Base-by-base conservation (phyloP, 2,888 invertebrate genomes). In the Falcaria lacertinaria region DNA sequence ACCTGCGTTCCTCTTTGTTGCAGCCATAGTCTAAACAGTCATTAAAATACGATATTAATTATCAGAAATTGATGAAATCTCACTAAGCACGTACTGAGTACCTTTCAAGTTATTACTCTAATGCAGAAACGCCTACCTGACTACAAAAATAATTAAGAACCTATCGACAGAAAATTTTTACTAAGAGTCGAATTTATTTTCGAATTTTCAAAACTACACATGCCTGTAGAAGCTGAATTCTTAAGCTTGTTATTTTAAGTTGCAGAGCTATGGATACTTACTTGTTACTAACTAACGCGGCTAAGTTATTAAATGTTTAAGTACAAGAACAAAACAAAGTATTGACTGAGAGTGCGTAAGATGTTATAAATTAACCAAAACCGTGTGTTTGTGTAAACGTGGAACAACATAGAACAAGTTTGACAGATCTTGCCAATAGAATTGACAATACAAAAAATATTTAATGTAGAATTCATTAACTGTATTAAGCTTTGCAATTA, bases 1-100 rank as follows among this genome's bases (percentile, higher is more conserved):
- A 54, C 98, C 98, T 49, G 98, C 97, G 84, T 98, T 98, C 71
- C 99, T 93, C 84, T 99, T 98, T 50, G 98, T 98, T 32, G 98
- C 98, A 55, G 98, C 98, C 98, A 99, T 99, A 50, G 99, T 99
- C 99, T 99, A 78, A 66, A 78, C 58, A 74, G 46, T 59, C 22
- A 37, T 37, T 7, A 15, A 37, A 14, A 37, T 7, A 25, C 13
- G 7, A 13, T 4, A 22, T 37, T 22, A 22, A 17, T 13, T 4
- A 3, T 19, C 14, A 22, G n/a, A 37, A 11, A 14, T 1, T 15
- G 14, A 15, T 15, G 13, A 6, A 22, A 15, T 17, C 22, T 22
- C 16, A 22, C 4, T 13, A 37, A 37, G 22, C 16, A 22, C 14
- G 16, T 25, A 22, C 22, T 37, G n/a, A 22, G 22, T 7, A 16